Evolutionary conservation across 1,140 invertebrate genomes (phyloP).

Genomic region (Andricus grossulariae): DNA sequence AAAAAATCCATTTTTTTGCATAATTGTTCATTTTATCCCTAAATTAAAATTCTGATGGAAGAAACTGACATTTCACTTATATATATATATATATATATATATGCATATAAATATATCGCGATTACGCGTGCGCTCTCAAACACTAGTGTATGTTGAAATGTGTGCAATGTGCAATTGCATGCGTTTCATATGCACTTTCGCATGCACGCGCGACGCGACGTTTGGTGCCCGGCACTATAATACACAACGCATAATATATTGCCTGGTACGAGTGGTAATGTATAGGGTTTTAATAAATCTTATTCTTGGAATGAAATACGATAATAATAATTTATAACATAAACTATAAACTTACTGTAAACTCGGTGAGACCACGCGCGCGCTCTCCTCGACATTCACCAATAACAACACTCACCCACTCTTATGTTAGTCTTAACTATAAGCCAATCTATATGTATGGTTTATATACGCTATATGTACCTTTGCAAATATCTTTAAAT

Average conservation of each 20-base stretch:
- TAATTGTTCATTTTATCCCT: too few species aligned
- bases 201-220: conserved; percentile 37
- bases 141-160: conserved; percentile 10
- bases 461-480: conserved; percentile 8
- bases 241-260: conserved; percentile 62
- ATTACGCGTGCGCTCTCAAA: too few species aligned
- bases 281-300: conserved; percentile 74
- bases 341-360: conserved; percentile 69
- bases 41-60: too few species aligned
- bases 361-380: conserved; percentile 43
- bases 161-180: conserved; percentile 32
- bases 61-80: too few species aligned
- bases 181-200: conserved; percentile 29
- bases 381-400: conserved; percentile 33
- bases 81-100: too few species aligned
- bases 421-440: conserved; percentile 32
- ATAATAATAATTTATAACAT: conserved; percentile 75
- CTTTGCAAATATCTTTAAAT: conserved; percentile 71
- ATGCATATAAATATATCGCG: too few species aligned
- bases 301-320: conserved; percentile 73
- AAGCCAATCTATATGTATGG: conserved; percentile 44
- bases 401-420: background rate
- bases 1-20: too few species aligned
- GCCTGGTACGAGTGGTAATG: conserved; percentile 63
- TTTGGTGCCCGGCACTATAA: conserved; percentile 42